phyloP scores from a whole-genome alignment of 2,888 invertebrate species.

The Cerceris ruficornis region DNA sequence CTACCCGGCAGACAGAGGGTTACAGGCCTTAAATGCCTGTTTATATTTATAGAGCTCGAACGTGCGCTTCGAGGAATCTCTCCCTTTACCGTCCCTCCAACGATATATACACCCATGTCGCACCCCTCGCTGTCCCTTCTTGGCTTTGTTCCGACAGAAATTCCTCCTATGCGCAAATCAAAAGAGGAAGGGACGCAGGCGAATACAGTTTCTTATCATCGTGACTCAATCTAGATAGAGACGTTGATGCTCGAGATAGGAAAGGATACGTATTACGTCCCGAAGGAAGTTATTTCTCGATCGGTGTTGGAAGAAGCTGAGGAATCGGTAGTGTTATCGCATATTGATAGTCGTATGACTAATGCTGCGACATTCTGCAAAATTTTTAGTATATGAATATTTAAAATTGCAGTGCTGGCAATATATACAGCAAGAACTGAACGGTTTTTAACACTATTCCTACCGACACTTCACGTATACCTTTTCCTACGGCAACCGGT shows the following conservation, averaged over 20 bases:
- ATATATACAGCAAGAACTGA: too few species aligned
- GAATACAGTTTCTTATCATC: conserved; percentile 28
- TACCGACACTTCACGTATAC: too few species aligned
- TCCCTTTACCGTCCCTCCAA: conserved; percentile 26
- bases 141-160: conserved; percentile 13
- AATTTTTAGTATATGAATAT: too few species aligned
- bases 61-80: conserved; percentile 45
- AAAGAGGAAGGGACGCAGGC: conserved; percentile 3
- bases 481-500: too few species aligned
- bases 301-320: not conserved
- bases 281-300: not conserved
- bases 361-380: too few species aligned
- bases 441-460: too few species aligned
- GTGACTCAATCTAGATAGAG: not conserved
- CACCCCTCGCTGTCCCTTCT: conserved; percentile 15
- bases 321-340: too few species aligned
- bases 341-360: too few species aligned
- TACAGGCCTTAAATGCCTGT: conserved; percentile 69
- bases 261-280: not conserved
- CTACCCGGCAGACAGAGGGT: conserved; percentile 40
- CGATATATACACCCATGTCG: conserved; percentile 38
- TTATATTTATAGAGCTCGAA: conserved; percentile 71
- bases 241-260: not conserved
- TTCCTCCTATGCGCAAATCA: conserved; percentile 39
- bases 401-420: too few species aligned